These are phyloP conservation scores for Eurytoma californica DNA, from an alignment of 2,888 invertebrate species.

Conservation along the genomic window DNA sequence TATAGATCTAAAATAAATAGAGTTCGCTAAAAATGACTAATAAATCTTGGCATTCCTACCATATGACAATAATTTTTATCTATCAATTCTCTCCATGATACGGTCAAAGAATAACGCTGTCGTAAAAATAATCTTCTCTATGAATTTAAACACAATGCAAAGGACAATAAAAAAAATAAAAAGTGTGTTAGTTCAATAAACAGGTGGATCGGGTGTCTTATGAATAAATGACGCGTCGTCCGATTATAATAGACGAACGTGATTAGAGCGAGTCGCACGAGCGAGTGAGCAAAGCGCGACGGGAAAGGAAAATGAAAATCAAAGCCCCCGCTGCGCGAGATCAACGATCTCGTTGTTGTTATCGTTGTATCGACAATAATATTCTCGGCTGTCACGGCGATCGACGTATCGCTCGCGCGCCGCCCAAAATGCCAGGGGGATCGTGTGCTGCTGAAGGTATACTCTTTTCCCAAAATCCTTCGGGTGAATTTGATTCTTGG, in stretches of 20 bases:
- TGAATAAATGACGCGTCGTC: constrained; percentile 26
- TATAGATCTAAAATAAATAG: too few relatives aligned
- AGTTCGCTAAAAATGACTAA: too few relatives aligned
- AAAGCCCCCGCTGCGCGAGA: constrained; percentile 18
- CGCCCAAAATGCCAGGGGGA: too few relatives aligned
- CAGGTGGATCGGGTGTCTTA: constrained; percentile 22
- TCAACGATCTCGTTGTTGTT: constrained; percentile 26
- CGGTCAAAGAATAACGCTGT: too few relatives aligned
- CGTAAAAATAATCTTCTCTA: background rate
- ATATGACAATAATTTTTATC: too few relatives aligned
- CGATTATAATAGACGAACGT: background rate
- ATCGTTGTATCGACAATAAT: constrained; percentile 36
- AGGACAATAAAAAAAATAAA: constrained; percentile 12
- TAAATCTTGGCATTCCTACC: too few relatives aligned
- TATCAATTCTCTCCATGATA: too few relatives aligned
- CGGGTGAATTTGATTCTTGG: too few relatives aligned
- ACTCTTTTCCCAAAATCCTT: constrained; percentile 4
- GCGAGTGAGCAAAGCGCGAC: background rate
- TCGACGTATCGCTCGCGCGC: background rate
- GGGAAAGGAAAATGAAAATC: constrained; percentile 42
- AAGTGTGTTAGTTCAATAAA: constrained; percentile 28
- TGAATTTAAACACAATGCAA: too few relatives aligned
- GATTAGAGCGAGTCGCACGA: constrained; percentile 6
- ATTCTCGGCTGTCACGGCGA: constrained; percentile 35
- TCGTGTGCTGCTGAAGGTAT: background rate